Base-by-base conservation (phyloP, 1,140 invertebrate species). In the Drosophila hydei region DNA sequence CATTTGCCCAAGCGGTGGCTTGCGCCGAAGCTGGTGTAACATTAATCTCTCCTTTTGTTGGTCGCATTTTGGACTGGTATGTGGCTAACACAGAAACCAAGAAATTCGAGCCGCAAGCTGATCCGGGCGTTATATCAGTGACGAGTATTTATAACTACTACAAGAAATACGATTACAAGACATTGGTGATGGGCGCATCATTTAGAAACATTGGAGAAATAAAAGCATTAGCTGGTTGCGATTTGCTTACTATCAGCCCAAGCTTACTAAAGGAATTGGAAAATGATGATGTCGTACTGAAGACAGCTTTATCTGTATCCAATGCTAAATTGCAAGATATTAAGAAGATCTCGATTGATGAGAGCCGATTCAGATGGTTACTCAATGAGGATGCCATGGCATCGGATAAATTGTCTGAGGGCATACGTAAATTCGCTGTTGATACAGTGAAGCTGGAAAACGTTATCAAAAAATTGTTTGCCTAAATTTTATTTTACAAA, bases 351-450 rank as follows among this genome's bases (percentile, higher is more conserved):
- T 92, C 93, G 4, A 92, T 98, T 5, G 93, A 95, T 62, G 98
- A 99, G 92, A 92, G 95, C 1, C 93, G 94, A 76, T 99, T 99
- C 93, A 95, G 98, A 78, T 99, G 97, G 97, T 93, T 97, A 91
- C 92, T 99, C 55, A 99, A 99, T 92, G 98, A 99, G 92, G 98
- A 99, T 92, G 95, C 97, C 91, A 99, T 99, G 99, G 97, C 99
- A 0, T 98, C 95, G 0, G 98, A 99, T 83, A 99, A 99, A 92
- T 93, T 99, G 4, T 96, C 97, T 19, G 98, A 99, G 61, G 99
- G 97, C 8, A 99, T 99, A 87, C 94, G 98, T 12, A 99, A 99
- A 91, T 99, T 99, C 93, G 97, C 98, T 16, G 96, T 94, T 0
- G 99, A 99, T 93, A 95, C 97, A 18, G 92, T 96, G n/a, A 99